phyloP scores from a whole-genome alignment of 92 coral and sea anemone genomes.

The Palythoa caribaeorum region DNA sequence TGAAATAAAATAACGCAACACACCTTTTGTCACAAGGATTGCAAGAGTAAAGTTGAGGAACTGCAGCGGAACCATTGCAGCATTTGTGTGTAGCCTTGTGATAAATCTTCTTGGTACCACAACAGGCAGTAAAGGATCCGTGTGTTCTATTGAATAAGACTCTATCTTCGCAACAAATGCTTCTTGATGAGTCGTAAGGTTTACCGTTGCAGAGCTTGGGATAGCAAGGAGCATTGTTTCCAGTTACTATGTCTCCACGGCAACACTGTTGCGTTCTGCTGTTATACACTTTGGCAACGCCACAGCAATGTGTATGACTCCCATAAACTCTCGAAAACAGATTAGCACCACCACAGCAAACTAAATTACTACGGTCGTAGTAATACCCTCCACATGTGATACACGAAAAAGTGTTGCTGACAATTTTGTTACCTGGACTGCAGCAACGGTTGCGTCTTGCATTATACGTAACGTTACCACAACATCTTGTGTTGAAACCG shows the following conservation, averaged over 20 bases:
- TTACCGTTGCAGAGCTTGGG: slow-evolving; percentile 30
- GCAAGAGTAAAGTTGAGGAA: slow-evolving; percentile 27
- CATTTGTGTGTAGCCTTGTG: slow-evolving; percentile 27
- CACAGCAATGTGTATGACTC: slow-evolving; percentile 28
- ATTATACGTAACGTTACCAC: slow-evolving; percentile 8
- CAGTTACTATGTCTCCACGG: not conserved
- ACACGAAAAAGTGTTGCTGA: slow-evolving; percentile 9
- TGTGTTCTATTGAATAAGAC: slow-evolving; percentile 7
- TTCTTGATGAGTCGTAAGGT: slow-evolving; percentile 16
- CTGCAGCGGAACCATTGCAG: slow-evolving; percentile 17
- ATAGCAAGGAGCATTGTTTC: slow-evolving; percentile 10
- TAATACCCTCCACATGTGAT: slow-evolving; percentile 36
- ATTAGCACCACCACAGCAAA: slow-evolving; percentile 23
- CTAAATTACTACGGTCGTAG: not conserved
- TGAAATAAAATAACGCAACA: not conserved
- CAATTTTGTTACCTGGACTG: slow-evolving; percentile 6
- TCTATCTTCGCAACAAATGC: slow-evolving; percentile 14
- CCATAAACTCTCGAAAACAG: slow-evolving; percentile 17
- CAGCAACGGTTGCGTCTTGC: slow-evolving; percentile 13
- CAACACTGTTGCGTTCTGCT: slow-evolving; percentile 22
- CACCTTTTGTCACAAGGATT: slow-evolving; percentile 23
- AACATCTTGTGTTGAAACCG: slow-evolving; percentile 12
- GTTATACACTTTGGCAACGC: slow-evolving; percentile 8
- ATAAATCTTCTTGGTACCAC: slow-evolving; percentile 33
- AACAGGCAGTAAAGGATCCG: slow-evolving; percentile 23